phyloP scores from a whole-genome alignment of 2,888 invertebrate species.

The Oxystoma pomonae region DNA sequence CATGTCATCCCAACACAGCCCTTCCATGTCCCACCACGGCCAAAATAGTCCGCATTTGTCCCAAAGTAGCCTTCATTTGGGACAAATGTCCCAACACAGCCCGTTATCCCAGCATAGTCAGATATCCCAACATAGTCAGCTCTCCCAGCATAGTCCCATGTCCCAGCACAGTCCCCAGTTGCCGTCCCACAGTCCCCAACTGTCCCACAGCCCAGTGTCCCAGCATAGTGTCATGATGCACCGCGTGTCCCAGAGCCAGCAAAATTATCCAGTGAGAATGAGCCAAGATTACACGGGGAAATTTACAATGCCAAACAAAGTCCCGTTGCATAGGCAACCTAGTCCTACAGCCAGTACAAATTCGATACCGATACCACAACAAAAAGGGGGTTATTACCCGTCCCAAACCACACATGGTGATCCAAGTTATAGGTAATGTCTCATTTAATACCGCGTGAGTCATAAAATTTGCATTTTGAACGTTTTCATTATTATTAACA shows the following conservation, averaged over 20 bases:
- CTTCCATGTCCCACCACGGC: not conserved
- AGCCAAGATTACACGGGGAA: conserved; percentile 16
- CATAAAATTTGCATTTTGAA: no score
- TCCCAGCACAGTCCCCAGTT: conserved; percentile 25
- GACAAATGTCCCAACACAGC: conserved; percentile 20
- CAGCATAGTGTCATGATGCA: conserved; percentile 20
- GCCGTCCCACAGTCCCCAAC: conserved; percentile 21
- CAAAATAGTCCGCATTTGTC: conserved; percentile 18
- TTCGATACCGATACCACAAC: conserved; percentile 12
- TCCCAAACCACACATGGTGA: conserved; percentile 29
- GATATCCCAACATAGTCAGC: conserved; percentile 26
- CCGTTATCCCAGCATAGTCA: conserved; percentile 22
- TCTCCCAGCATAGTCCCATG: conserved; percentile 24
- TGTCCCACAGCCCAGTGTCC: conserved; percentile 21
- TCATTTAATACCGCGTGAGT: no score
- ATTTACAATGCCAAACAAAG: not conserved
- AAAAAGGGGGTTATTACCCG: conserved; percentile 33
- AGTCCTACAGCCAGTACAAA: conserved; percentile 30
- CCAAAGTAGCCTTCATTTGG: no score
- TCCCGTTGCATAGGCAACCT: conserved; percentile 30
- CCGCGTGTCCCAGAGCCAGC: conserved; percentile 10
- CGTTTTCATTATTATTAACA: no score
- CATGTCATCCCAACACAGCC: conserved; percentile 11
- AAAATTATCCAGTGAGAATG: conserved; percentile 9
- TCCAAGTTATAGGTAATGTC: conserved; percentile 6